phyloP scores from a whole-genome alignment of 2,113 vertebrate genomes.

The Corapipo altera region DNA sequence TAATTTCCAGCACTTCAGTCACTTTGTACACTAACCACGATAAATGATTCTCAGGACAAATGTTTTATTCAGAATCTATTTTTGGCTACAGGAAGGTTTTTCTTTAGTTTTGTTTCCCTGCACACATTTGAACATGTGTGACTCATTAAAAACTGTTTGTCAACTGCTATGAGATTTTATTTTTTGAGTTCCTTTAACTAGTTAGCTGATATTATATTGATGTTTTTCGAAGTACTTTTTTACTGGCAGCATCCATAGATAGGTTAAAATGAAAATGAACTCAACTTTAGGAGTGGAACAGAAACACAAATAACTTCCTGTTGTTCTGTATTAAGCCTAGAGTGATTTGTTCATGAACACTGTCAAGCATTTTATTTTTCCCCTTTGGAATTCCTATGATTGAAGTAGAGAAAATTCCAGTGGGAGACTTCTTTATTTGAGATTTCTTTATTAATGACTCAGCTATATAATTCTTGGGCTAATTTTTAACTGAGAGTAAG shows the following conservation, averaged over 20 bases:
- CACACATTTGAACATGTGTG: not conserved
- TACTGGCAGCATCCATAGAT: not conserved
- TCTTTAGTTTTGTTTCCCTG: not conserved
- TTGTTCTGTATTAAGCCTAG: not conserved
- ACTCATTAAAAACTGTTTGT: not conserved
- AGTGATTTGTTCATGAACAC: not conserved
- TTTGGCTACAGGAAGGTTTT: not conserved
- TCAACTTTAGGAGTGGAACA: not conserved
- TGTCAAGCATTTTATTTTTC: not conserved
- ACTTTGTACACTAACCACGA: not conserved
- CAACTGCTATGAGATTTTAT: not conserved
- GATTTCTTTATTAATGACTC: not conserved
- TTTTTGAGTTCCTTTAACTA: not conserved
- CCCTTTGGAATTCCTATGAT: not conserved
- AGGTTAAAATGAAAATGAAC: not conserved
- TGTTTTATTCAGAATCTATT: not conserved
- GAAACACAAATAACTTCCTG: not conserved
- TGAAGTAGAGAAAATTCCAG: not conserved
- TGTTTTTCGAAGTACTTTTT: not conserved
- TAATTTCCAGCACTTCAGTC: not conserved
- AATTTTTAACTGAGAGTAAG: not conserved
- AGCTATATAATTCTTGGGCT: not conserved
- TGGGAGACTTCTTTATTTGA: not conserved
- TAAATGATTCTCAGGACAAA: not conserved
- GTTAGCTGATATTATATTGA: not conserved